Evolutionary conservation across 2,797 vertebrate genomes (phyloP), one percentile per base, ranked within the genome.

Genomic region (Platalea minor): DNA sequence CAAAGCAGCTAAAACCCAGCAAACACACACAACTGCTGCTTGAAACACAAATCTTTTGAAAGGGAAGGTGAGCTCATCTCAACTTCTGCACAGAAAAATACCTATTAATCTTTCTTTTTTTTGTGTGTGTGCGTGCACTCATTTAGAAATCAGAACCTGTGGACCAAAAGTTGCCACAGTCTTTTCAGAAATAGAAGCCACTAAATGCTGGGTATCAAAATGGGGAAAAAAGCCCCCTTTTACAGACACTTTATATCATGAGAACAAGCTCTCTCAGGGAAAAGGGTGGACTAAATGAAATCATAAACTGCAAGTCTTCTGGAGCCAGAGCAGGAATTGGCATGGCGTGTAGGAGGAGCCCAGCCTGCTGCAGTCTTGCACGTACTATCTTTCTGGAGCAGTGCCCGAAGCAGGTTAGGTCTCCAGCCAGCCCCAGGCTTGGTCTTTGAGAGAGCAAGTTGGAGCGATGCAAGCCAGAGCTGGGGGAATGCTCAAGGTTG

Each of bases 211-310:
- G 20, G 7, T 75, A 63, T 46, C 31, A 46, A 70, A 48, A 74
- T 1, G 3, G 23, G 18, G 21, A 37, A 11, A 51, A n/a, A 46
- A 28, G 0, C 1, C 2, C 7, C 13, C 3, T 75, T 81, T 46
- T 46, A 82, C 29, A 77, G 26, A 41, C 25, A 35, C 10, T 4
- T 53, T 8, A 51, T 37, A 39, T 57, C 50, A 65, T 8, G 18
- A 65, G 84, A 92, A 73, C 50, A 79, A 59, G 26, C 31, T 70
- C 18, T 53, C 41, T 43, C 43, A 61, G 54, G 35, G 37, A 48
- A 54, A 24, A 39, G 24, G 39, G 35, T 31, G 28, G 45, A 65
- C 20, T 35, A 85, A 63, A 7, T n/a, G 39, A 57, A 86, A 64
- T 33, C 7, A 35, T n/a, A 31, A 86, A 78, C 68, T 13, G 13